These are phyloP conservation scores for Desmodus rotundus DNA, from an alignment of 2,113 vertebrate genomes.

Conservation along the genomic window DNA sequence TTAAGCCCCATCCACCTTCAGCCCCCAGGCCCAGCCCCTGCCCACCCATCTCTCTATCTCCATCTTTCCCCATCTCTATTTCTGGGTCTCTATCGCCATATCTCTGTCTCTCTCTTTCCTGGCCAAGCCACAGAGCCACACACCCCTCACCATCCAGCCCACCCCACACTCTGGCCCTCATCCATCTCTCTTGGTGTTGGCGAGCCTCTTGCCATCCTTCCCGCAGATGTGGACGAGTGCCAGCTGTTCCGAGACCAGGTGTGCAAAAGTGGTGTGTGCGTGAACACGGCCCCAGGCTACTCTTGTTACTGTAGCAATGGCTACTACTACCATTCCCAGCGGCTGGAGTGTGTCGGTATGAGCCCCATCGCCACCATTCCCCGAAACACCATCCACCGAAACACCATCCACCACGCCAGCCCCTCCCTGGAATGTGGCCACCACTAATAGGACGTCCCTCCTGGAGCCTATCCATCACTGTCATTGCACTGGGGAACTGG, in stretches of 20 bases:
- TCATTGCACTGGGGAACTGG: not conserved
- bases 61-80: not conserved
- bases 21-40: not conserved
- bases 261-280: constrained; percentile 90
- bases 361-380: not conserved
- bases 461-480: not conserved
- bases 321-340: constrained; percentile 84
- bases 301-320: constrained; percentile 90
- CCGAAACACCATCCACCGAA: not conserved
- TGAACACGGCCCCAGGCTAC: constrained; percentile 90
- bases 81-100: not conserved
- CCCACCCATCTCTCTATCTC: not conserved
- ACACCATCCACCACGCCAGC: not conserved
- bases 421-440: not conserved
- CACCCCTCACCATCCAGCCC: not conserved
- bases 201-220: not conserved
- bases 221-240: constrained; percentile 92
- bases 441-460: not conserved
- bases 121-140: too few relatives aligned
- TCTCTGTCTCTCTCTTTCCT: not conserved
- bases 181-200: not conserved
- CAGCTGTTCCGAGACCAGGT: constrained; percentile 86
- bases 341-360: constrained; percentile 90
- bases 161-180: not conserved
- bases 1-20: not conserved